Percentiles rank a stretch among this genome's conserved stretches.
Evolutionary conservation across 2,797 vertebrate genomes (phyloP).

Genomic region (Sebastes wilsoni): DNA sequence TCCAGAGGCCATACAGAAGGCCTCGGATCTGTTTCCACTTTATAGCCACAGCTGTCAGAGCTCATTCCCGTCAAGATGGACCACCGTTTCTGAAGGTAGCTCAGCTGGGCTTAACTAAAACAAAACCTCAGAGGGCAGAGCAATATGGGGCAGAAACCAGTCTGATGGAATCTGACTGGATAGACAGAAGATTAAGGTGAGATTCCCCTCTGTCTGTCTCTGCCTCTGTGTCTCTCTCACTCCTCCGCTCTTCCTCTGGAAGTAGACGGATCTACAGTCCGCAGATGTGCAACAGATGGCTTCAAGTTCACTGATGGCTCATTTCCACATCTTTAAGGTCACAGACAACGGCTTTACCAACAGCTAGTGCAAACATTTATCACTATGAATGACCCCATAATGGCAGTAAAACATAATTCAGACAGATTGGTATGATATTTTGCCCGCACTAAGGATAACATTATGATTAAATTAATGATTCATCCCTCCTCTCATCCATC

Average conservation of each 20-base stretch:
- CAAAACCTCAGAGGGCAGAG: conserved; percentile 68
- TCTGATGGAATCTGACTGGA: conserved; percentile 72
- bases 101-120: conserved; percentile 67
- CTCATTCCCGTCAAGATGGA: conserved; percentile 72
- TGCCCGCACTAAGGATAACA: conserved; percentile 26
- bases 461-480: conserved; percentile 41
- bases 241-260: conserved; percentile 27
- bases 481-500: conserved; percentile 22
- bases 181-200: conserved; percentile 66
- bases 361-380: conserved; percentile 55
- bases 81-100: conserved; percentile 64
- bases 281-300: conserved; percentile 79
- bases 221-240: conserved; percentile 6
- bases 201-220: conserved; percentile 34
- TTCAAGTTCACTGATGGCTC: conserved; percentile 55
- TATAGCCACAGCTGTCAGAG: conserved; percentile 76
- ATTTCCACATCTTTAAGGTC: conserved; percentile 74
- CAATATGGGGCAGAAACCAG: conserved; percentile 54
- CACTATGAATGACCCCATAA: conserved; percentile 30
- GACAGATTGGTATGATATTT: conserved; percentile 37
- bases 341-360: conserved; percentile 51
- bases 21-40: conserved; percentile 76
- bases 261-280: conserved; percentile 42
- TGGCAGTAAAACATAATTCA: conserved; percentile 38
- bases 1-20: conserved; percentile 68